Evolutionary conservation across 2,797 vertebrate species (phyloP).

Genomic region (Crenuchus spilurus): DNA sequence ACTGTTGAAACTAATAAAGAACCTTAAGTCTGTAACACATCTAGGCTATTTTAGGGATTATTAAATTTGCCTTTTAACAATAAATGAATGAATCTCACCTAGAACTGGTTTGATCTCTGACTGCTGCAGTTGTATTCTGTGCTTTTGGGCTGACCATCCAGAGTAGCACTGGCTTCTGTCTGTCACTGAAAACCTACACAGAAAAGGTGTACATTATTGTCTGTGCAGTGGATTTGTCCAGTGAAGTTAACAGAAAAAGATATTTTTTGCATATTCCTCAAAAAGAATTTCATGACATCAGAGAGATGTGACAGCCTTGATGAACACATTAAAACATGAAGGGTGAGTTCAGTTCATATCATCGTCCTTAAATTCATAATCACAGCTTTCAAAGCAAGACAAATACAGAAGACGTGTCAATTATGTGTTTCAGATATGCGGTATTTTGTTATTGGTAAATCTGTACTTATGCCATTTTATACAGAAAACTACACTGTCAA

Average conservation of each 20-base stretch:
- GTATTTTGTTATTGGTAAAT: too few relatives aligned
- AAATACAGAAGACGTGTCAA: too few relatives aligned
- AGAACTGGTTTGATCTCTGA: constrained; percentile 40
- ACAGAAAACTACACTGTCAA: background rate
- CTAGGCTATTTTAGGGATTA: too few relatives aligned
- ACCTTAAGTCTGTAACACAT: too few relatives aligned
- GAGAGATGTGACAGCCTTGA: too few relatives aligned
- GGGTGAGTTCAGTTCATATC: too few relatives aligned
- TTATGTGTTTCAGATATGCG: background rate
- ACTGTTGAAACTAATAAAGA: background rate
- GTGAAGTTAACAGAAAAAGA: too few relatives aligned
- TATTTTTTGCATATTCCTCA: too few relatives aligned
- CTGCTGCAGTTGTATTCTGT: constrained; percentile 41
- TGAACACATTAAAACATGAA: too few relatives aligned
- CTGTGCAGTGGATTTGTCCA: too few relatives aligned
- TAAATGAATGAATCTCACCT: constrained; percentile 59
- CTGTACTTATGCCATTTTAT: background rate
- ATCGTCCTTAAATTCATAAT: background rate
- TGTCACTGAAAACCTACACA: constrained; percentile 59
- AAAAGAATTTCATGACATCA: too few relatives aligned
- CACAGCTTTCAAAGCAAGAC: background rate
- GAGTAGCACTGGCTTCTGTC: constrained; percentile 55
- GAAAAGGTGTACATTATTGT: background rate
- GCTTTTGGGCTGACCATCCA: constrained; percentile 47
- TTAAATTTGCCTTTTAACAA: too few relatives aligned